phyloP scores from a whole-genome alignment of 2,113 vertebrate species.

The Diglossa brunneiventris region DNA sequence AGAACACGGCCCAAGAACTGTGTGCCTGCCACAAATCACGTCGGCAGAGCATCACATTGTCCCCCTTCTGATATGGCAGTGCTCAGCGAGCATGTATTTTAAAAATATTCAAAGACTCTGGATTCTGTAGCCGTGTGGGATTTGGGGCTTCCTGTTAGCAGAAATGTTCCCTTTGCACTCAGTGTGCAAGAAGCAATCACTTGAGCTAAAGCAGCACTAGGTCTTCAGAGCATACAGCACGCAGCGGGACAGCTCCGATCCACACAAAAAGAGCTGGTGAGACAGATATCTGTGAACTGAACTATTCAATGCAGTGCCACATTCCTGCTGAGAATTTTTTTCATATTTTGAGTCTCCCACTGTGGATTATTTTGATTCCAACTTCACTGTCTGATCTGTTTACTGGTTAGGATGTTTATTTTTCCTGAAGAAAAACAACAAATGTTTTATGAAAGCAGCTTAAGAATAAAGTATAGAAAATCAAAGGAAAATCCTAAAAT shows the following conservation, averaged over 20 bases:
- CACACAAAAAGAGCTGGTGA: not conserved
- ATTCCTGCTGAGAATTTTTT: not conserved
- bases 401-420: conserved; percentile 29
- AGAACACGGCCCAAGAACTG: not conserved
- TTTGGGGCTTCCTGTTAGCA: not conserved
- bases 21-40: not conserved
- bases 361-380: not conserved
- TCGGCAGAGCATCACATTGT: rapidly evolving
- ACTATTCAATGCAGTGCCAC: not conserved
- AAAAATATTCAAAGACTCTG: not conserved
- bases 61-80: not conserved
- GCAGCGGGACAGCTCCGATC: not conserved
- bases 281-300: not conserved
- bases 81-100: not conserved
- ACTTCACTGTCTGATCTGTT: not conserved
- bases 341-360: not conserved
- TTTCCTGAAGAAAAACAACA: conserved; percentile 20
- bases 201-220: not conserved
- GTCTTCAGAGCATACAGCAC: not conserved
- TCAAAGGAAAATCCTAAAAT: conserved; percentile 36
- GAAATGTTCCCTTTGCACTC: not conserved
- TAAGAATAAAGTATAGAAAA: conserved; percentile 32
- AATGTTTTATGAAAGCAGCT: conserved; percentile 12
- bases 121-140: not conserved
- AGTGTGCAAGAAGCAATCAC: not conserved